Percentiles rank a stretch among this genome's conserved stretches.
phyloP scores from a whole-genome alignment of 2,797 vertebrate species.

The Liparis tanakae region DNA sequence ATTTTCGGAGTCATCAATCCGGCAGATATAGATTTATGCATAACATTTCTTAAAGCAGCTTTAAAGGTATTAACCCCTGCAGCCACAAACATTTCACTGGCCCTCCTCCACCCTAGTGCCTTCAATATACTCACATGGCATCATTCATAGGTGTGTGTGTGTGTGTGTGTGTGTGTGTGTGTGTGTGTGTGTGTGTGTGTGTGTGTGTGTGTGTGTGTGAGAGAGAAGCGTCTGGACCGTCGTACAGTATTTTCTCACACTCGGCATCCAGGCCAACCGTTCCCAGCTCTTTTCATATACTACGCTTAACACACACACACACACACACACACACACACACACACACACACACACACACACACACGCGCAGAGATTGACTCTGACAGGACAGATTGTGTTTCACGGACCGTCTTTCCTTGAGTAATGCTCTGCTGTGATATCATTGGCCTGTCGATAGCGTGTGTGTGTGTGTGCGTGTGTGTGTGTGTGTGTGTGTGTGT shows the following conservation, averaged over 20 bases:
- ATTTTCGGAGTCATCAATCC: too few relatives aligned
- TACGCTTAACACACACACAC: too few relatives aligned
- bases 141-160: too few relatives aligned
- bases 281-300: constrained; percentile 21
- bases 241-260: constrained; percentile 65
- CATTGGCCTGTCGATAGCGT: constrained; percentile 66
- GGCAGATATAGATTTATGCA: too few relatives aligned
- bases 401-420: constrained; percentile 58
- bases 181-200: constrained; percentile 1
- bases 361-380: constrained; percentile 58
- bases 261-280: constrained; percentile 58
- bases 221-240: constrained; percentile 47
- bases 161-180: too few relatives aligned
- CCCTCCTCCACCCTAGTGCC: too few relatives aligned
- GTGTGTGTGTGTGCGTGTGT: constrained; percentile 47
- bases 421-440: constrained; percentile 68
- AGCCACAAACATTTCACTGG: too few relatives aligned
- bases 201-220: constrained; percentile 8
- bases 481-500: constrained; percentile 6
- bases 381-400: constrained; percentile 65
- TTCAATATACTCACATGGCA: too few relatives aligned
- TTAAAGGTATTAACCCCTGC: too few relatives aligned
- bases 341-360: too few relatives aligned
- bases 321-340: constrained; percentile 43
- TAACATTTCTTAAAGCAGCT: too few relatives aligned